phyloP scores from a whole-genome alignment of 2,113 vertebrate species.

The Glaucomys volans region DNA sequence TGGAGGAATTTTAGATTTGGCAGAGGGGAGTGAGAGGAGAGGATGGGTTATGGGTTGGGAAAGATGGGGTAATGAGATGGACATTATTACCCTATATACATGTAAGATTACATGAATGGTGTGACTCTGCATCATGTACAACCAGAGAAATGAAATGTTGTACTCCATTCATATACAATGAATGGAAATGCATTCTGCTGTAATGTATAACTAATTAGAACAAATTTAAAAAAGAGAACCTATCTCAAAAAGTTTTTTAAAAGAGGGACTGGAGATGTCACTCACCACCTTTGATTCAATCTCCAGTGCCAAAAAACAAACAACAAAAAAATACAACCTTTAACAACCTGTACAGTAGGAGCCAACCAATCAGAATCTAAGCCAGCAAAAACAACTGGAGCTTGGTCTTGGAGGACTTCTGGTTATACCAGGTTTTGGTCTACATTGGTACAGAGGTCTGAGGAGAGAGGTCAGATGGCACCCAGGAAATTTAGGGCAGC shows the following conservation, averaged over 20 bases:
- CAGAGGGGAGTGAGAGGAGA: no score
- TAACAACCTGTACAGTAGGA: not conserved
- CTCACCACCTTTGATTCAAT: not conserved
- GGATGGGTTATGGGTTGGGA: no score
- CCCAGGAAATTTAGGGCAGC: conserved; percentile 24
- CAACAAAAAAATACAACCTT: not conserved
- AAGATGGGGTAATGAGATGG: no score
- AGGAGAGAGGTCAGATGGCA: not conserved
- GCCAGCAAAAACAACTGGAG: not conserved
- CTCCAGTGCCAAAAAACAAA: not conserved
- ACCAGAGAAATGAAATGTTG: no score
- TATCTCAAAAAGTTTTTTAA: not conserved
- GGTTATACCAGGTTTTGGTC: not conserved
- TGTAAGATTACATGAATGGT: no score
- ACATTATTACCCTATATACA: no score
- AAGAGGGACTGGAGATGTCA: not conserved
- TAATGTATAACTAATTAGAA: no score
- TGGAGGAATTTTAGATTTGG: no score
- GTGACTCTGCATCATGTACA: no score
- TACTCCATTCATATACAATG: no score
- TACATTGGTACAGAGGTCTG: not conserved
- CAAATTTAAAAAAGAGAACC: not conserved
- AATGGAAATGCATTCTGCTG: no score
- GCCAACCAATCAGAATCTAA: not conserved
- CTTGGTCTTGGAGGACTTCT: conserved; percentile 17